Percentiles rank a stretch among this genome's conserved stretches.
Evolutionary conservation across 2,113 vertebrate genomes (phyloP).

Genomic region (Grallaria varia): DNA sequence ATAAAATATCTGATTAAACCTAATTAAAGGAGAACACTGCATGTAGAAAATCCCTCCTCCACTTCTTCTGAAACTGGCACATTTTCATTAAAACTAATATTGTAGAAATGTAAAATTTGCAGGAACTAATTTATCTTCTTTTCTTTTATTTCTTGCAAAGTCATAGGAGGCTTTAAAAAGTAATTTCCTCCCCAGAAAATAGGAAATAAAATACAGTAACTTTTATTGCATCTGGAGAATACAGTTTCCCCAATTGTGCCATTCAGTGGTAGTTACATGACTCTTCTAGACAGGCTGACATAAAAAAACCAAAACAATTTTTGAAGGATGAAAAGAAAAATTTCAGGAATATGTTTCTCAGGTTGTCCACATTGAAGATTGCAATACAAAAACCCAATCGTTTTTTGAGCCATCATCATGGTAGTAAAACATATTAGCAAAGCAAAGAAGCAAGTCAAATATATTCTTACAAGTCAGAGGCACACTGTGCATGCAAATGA

Average conservation of each 20-base stretch:
- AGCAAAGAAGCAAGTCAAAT: constrained; percentile 10
- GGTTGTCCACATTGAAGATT: neutral
- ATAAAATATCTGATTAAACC: constrained; percentile 16
- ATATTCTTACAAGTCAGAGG: neutral
- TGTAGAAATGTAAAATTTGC: neutral
- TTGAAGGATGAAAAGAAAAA: neutral
- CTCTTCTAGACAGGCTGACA: constrained; percentile 25
- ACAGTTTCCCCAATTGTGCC: neutral
- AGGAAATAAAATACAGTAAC: constrained; percentile 43
- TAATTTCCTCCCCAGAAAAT: neutral
- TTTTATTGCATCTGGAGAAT: constrained; percentile 39
- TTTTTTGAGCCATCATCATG: neutral
- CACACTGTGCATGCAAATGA: constrained; percentile 2
- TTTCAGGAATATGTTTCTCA: neutral
- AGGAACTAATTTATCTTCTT: constrained; percentile 3
- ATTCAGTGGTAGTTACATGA: constrained; percentile 23
- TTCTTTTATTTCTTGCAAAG: neutral
- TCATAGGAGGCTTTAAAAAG: constrained; percentile 31
- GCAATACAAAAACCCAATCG: neutral
- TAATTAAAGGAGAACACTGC: neutral
- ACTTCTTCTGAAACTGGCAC: neutral
- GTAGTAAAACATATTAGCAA: neutral
- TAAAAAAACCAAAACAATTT: neutral
- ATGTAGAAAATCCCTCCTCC: neutral
- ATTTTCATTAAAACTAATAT: constrained; percentile 9